Conservation (phyloP, 1,140 invertebrate genomes). For the Copidosoma floridanum region DNA sequence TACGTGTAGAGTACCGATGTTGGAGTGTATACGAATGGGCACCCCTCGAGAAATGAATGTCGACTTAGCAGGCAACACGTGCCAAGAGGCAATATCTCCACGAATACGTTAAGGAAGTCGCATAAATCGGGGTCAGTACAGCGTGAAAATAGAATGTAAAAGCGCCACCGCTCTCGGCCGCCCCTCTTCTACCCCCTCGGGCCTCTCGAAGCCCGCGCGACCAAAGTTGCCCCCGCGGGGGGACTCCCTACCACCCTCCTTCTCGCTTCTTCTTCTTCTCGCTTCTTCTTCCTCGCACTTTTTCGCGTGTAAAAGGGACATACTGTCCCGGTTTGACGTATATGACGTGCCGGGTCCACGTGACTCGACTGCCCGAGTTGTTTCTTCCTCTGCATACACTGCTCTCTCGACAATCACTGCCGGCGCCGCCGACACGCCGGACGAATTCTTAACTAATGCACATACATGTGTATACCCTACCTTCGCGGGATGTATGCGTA, state of each 20-base stretch:
- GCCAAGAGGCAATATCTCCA: slow-evolving; percentile 48
- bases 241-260: too few species aligned
- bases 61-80: slow-evolving; percentile 35
- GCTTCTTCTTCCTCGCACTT: not conserved
- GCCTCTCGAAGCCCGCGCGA: not conserved
- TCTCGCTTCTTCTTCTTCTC: not conserved
- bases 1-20: too few species aligned
- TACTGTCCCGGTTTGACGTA: slow-evolving; percentile 51
- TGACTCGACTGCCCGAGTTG: slow-evolving; percentile 52
- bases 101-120: slow-evolving; percentile 49
- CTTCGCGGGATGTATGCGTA: too few species aligned
- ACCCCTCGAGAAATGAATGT: not conserved
- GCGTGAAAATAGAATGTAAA: slow-evolving; percentile 58
- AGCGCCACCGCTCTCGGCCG: slow-evolving; percentile 38
- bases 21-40: too few species aligned
- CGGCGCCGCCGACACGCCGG: slow-evolving; percentile 35
- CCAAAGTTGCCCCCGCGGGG: not conserved
- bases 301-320: slow-evolving; percentile 29
- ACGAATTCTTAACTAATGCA: slow-evolving; percentile 52
- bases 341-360: slow-evolving; percentile 54
- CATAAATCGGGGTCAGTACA: slow-evolving; percentile 54
- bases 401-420: slow-evolving; percentile 55
- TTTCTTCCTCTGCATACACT: too few species aligned
- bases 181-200: slow-evolving; percentile 13
- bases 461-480: too few species aligned